phyloP scores from a whole-genome alignment of 1,140 invertebrate genomes.

The Temnothorax nylanderi region DNA sequence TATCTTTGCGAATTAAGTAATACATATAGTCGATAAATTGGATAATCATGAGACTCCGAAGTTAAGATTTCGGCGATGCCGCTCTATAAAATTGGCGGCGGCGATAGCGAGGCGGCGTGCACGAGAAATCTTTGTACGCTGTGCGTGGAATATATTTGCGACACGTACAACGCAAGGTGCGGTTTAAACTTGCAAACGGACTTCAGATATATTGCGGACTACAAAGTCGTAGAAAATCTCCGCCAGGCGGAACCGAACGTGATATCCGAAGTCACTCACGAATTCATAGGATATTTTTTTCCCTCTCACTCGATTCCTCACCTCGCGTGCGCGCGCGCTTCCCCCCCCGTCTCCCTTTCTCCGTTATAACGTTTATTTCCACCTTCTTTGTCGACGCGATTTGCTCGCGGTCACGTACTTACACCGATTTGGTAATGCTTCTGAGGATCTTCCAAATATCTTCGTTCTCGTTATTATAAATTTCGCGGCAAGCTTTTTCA shows the following conservation, averaged over 20 bases:
- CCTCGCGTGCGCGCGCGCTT: background rate
- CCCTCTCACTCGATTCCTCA: constrained; percentile 39
- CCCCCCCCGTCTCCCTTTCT: background rate
- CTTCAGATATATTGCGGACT: constrained; percentile 56
- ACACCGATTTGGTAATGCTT: constrained; percentile 70
- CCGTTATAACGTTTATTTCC: constrained; percentile 61
- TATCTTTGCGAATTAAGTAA: background rate
- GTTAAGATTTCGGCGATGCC: constrained; percentile 11
- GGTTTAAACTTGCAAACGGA: constrained; percentile 57
- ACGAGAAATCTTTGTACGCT: constrained; percentile 30
- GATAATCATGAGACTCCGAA: background rate
- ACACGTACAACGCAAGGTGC: constrained; percentile 55
- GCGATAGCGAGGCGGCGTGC: background rate
- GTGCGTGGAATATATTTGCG: constrained; percentile 62
- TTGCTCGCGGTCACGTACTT: constrained; percentile 61
- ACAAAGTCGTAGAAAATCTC: constrained; percentile 69
- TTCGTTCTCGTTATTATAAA: constrained; percentile 60
- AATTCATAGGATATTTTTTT: constrained; percentile 74
- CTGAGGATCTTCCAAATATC: constrained; percentile 61
- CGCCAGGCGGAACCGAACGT: constrained; percentile 66
- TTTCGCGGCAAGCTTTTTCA: constrained; percentile 53
- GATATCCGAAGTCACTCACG: constrained; percentile 75
- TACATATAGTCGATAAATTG: background rate
- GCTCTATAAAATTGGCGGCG: background rate
- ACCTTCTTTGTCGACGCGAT: constrained; percentile 53